Base-by-base conservation (phyloP, 2,888 invertebrate species). In the Aphodius granarius region DNA sequence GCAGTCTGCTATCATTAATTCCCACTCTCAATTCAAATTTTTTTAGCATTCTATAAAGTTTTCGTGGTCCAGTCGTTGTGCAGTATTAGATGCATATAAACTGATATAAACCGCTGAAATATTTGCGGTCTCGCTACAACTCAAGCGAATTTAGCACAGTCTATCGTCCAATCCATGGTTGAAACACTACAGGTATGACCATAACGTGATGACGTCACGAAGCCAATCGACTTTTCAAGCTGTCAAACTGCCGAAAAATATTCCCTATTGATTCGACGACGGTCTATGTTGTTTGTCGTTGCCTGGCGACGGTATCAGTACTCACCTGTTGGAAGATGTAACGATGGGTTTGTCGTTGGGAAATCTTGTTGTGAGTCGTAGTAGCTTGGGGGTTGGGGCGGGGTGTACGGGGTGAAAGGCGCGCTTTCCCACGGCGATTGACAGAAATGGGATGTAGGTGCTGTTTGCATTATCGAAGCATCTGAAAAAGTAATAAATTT, bases 291-390 rank as follows among this genome's bases (percentile, higher is more conserved):
- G n/a, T 68, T 68, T n/a, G 16, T 66, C 4, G 18, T 18, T 19
- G 20, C 20, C 22, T 68, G 5, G 22, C 21, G 13, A 68, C 16
- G 13, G 16, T 20, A 15, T 20, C 20, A n/a, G n/a, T n/a, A 9
- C 80, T 86, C 87, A 91, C 91, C 91, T 86, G 91, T 85, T 76
- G 91, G 91, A 86, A 93, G 87, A 82, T 92, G 91, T 82, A 92
- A 87, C 75, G 88, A 86, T 21, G 90, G 83, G 78, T 20, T 21
- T 20, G 68, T 68, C 9, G 68, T 19, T 73, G 83, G 79, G 79
- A 80, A 81, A 68, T 91, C 91, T 78, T 86, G 87, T 19, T 90
- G 89, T n/a, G 83, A 82, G 22, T 86, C 85, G 78, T 86, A 86
- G 83, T 89, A 90, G 75, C 78, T 79, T 63, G 82, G 78, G 63